Percentiles rank a stretch among this genome's conserved stretches.
Evolutionary conservation across 35 echinoderm and acorn worm genomes (phyloP).

Genomic region (Holothuria glaberrima): DNA sequence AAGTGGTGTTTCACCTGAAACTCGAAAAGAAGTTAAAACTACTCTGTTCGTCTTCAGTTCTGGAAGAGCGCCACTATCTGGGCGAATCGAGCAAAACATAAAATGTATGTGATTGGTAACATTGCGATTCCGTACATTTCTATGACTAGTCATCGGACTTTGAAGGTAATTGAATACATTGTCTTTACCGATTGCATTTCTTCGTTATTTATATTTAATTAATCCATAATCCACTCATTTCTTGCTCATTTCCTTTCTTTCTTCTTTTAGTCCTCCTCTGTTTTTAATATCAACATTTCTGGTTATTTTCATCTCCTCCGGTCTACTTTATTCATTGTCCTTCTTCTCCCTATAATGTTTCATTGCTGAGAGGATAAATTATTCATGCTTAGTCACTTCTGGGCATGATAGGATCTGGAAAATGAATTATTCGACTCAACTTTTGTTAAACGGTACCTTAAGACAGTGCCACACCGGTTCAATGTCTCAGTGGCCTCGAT

Average conservation of each 20-base stretch:
- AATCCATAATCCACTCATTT: not conserved
- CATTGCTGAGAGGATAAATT: constrained; percentile 24
- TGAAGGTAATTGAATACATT: no score
- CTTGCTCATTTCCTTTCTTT: not conserved
- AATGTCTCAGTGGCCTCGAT: no score
- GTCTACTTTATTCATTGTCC: not conserved
- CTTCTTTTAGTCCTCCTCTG: no score
- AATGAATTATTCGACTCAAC: constrained; percentile 17
- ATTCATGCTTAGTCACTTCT: constrained; percentile 33
- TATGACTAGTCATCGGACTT: no score
- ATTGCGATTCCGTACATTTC: no score
- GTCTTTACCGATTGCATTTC: not conserved
- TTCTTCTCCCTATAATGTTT: not conserved
- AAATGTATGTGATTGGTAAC: no score
- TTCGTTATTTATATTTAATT: not conserved
- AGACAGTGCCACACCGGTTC: not conserved
- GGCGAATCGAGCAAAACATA: no score
- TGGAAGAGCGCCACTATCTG: no score
- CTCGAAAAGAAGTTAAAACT: no score
- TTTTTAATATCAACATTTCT: constrained; percentile 12
- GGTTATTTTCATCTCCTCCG: not conserved
- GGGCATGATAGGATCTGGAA: constrained; percentile 10
- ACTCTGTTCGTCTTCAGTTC: no score
- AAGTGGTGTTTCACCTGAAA: no score
- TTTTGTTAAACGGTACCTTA: not conserved